A percentile compares a stretch with the other conserved stretches of the same genome.
phyloP scores from a whole-genome alignment of 2,113 vertebrate genomes.

The Poicephalus gulielmi region DNA sequence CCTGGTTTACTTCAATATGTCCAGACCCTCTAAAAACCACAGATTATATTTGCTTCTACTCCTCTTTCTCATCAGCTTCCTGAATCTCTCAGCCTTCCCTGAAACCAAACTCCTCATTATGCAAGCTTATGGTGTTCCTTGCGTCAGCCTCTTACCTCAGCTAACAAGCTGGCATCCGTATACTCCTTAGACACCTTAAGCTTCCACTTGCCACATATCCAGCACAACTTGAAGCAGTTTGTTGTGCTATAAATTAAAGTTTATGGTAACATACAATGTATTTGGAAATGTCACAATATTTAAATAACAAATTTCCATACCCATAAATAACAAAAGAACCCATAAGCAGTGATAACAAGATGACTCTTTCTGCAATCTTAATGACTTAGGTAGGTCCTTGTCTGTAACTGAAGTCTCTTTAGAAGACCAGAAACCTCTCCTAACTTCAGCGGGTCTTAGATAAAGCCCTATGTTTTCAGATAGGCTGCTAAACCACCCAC shows the following conservation, averaged over 20 bases:
- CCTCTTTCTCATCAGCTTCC: neutral
- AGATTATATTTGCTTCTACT: neutral
- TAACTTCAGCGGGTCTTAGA: neutral
- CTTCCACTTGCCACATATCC: conserved; percentile 14
- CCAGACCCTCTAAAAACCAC: neutral
- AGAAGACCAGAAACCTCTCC: neutral
- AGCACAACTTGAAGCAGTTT: conserved; percentile 45
- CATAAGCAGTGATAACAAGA: neutral
- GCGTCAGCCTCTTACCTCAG: conserved; percentile 20
- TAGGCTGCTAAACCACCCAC: neutral
- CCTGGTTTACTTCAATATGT: neutral
- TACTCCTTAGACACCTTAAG: conserved; percentile 38
- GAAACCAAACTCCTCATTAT: neutral
- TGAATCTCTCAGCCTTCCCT: neutral
- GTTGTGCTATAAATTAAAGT: conserved; percentile 35
- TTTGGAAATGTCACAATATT: conserved; percentile 61
- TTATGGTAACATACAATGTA: conserved; percentile 3
- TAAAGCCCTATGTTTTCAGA: conserved; percentile 16
- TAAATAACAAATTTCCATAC: conserved; percentile 12
- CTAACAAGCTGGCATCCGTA: conserved; percentile 48
- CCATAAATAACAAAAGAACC: neutral
- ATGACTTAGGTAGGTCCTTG: neutral
- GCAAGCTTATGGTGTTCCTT: neutral
- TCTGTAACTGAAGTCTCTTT: neutral
- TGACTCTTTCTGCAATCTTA: neutral